A percentile compares a stretch with the other conserved stretches of the same genome.
Evolutionary conservation across 2,888 invertebrate species (phyloP).

Genomic region (Cyaniris semiargus): DNA sequence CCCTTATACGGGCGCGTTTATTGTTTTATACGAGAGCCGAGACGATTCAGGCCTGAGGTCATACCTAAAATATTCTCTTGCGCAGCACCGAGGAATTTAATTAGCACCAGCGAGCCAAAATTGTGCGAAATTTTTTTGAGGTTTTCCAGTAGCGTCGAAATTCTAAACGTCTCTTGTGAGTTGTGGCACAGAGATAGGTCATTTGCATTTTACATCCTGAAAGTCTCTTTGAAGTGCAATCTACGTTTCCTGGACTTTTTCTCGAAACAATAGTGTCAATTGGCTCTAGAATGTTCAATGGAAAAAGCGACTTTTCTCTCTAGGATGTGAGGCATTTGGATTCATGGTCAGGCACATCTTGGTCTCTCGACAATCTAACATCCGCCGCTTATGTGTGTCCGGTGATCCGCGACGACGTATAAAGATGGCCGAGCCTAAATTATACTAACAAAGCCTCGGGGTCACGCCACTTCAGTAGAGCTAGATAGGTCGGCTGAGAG

Average conservation of each 20-base stretch:
- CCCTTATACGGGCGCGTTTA: conserved; percentile 14
- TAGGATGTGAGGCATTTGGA: not conserved
- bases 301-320: not conserved
- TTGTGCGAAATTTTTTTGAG: not conserved
- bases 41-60: conserved; percentile 13
- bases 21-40: conserved; percentile 16
- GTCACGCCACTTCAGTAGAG: not conserved
- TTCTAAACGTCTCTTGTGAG: not conserved
- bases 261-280: not conserved
- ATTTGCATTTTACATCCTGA: not conserved
- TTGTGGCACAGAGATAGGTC: not conserved
- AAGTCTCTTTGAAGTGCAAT: not conserved
- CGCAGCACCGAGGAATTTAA: not conserved
- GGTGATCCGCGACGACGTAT: conserved; percentile 52
- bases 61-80: conserved; percentile 3
- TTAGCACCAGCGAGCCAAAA: not conserved
- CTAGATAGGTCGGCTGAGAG: not conserved
- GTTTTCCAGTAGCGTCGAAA: not conserved
- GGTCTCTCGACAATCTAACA: conserved; percentile 32
- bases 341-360: not conserved
- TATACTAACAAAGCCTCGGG: conserved; percentile 33
- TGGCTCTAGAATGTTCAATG: not conserved
- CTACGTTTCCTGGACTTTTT: not conserved
- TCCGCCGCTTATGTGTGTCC: conserved; percentile 51
- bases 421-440: conserved; percentile 47